These are phyloP conservation scores for Lepidurus arcticus DNA, from an alignment of 1,140 invertebrate species.

Conservation along the genomic window DNA sequence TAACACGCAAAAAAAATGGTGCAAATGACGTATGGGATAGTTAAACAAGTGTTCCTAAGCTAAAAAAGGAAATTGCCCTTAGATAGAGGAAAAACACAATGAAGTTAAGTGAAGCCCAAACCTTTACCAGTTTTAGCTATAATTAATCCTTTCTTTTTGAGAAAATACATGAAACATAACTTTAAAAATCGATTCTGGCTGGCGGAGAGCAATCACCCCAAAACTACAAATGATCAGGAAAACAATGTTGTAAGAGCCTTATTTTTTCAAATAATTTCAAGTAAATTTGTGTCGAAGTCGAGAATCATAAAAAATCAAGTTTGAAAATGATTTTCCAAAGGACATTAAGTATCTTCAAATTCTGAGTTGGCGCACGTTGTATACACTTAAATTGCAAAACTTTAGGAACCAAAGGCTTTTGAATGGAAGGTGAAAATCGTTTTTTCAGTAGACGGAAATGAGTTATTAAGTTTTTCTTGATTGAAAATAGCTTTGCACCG, in stretches of 20 bases:
- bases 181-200: constrained; percentile 21
- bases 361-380: background rate
- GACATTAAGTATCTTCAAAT: background rate
- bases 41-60: background rate
- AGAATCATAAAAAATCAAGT: background rate
- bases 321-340: background rate
- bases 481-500: background rate
- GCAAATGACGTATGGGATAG: background rate
- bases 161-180: background rate
- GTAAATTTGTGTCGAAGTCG: background rate
- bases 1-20: background rate
- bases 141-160: background rate
- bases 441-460: constrained; percentile 18
- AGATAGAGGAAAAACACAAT: too few species aligned
- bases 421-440: background rate
- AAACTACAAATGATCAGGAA: background rate
- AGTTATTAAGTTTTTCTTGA: background rate
- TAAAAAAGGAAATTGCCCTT: background rate
- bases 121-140: background rate
- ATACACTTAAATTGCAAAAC: constrained; percentile 16
- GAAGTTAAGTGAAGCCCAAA: background rate
- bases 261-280: background rate
- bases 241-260: background rate
- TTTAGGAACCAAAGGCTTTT: background rate
- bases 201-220: constrained; percentile 13